phyloP scores from a whole-genome alignment of 2,113 vertebrate genomes.

The Pseudorasbora parva region DNA sequence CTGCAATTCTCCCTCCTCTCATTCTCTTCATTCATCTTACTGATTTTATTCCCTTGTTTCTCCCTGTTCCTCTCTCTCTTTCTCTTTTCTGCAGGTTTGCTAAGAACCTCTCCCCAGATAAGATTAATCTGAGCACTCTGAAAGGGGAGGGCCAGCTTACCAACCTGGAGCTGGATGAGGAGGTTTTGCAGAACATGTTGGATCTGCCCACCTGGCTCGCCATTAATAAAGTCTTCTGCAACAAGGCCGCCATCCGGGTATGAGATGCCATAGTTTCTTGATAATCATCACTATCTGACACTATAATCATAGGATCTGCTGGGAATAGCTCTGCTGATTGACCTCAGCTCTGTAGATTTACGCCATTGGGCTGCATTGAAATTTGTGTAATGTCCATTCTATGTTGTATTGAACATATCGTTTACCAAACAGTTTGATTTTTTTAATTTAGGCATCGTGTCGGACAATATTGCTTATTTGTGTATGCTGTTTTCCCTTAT shows the following conservation, averaged over 20 bases:
- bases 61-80: slow-evolving; percentile 30
- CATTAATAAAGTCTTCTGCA: slow-evolving; percentile 96
- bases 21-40: neutral
- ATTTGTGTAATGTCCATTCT: neutral
- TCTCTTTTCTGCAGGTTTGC: slow-evolving; percentile 85
- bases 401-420: neutral
- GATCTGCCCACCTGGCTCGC: slow-evolving; percentile 98
- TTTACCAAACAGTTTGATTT: neutral
- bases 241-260: slow-evolving; percentile 96
- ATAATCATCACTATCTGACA: neutral
- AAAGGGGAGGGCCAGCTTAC: slow-evolving; percentile 98
- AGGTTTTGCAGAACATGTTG: slow-evolving; percentile 97
- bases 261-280: slow-evolving; percentile 59
- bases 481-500: too few relatives aligned
- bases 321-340: neutral
- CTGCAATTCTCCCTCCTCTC: neutral
- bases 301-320: neutral
- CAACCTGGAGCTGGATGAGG: slow-evolving; percentile 97
- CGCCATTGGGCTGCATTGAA: neutral
- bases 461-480: neutral
- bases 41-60: neutral
- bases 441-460: neutral
- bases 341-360: neutral
- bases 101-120: slow-evolving; percentile 98
- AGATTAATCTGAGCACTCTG: slow-evolving; percentile 97